Conservation (phyloP, 1,140 invertebrate species). For the Zaprionus inermis region DNA sequence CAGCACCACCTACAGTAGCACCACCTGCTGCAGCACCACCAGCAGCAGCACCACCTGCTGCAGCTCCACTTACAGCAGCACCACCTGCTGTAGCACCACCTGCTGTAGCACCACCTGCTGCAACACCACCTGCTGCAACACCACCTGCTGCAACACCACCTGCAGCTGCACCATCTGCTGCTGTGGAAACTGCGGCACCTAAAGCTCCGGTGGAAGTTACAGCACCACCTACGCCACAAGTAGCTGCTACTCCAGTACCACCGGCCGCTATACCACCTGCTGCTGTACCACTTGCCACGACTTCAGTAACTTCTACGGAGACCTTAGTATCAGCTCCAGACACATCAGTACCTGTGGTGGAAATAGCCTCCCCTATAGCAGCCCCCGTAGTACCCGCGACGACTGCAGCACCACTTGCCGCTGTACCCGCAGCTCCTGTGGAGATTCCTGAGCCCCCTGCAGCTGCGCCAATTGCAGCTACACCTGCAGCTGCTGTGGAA, state of each 20-base stretch:
- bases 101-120: neutral
- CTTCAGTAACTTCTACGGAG: too few species aligned
- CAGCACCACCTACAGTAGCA: too few species aligned
- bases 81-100: neutral
- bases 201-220: neutral
- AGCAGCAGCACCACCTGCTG: neutral
- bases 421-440: too few species aligned
- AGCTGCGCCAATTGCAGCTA: neutral
- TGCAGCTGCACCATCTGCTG: neutral
- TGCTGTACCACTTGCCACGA: neutral
- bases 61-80: neutral
- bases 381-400: too few species aligned
- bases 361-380: too few species aligned
- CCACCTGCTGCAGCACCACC: neutral
- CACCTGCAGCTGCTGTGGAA: neutral
- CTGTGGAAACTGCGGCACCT: neutral
- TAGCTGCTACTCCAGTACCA: neutral
- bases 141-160: neutral
- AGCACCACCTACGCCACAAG: too few species aligned
- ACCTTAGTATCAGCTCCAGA: too few species aligned
- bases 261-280: neutral
- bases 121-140: neutral
- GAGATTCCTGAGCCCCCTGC: too few species aligned
- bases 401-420: too few species aligned
- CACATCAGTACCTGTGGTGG: too few species aligned